Conservation (phyloP, 1,140 invertebrate species). For the Coptotermes formosanus region DNA sequence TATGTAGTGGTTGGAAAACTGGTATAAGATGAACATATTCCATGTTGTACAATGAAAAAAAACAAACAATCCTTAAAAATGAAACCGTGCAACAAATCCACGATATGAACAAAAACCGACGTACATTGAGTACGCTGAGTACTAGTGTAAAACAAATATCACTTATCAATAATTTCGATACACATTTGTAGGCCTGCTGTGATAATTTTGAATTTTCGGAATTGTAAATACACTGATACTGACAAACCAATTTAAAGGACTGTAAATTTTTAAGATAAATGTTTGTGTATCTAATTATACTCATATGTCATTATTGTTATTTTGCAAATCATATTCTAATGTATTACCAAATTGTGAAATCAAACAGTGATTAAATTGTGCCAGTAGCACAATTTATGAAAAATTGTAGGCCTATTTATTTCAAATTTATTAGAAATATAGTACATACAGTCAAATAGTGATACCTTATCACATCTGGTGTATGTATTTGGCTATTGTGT, state of each 20-base stretch:
- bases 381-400: not conserved
- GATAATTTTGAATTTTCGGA: not conserved
- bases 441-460: conserved; percentile 7
- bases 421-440: not conserved
- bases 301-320: not conserved
- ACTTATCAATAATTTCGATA: conserved; percentile 8
- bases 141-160: not conserved
- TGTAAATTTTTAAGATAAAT: not conserved
- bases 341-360: not conserved
- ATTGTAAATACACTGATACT: not conserved
- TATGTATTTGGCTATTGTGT: conserved; percentile 28
- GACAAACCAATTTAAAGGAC: not conserved
- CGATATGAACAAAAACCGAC: not conserved
- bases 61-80: not conserved
- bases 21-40: conserved; percentile 17
- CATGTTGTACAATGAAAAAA: conserved; percentile 1
- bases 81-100: not conserved
- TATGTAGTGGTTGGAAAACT: not conserved
- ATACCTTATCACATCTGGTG: not conserved
- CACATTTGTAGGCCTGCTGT: not conserved
- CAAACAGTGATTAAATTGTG: not conserved
- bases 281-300: not conserved
- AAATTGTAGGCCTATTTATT: not conserved
- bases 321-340: not conserved
- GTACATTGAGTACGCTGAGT: not conserved